Conservation (phyloP, 2,113 vertebrate genomes). For the Corythornis vintsioides region DNA sequence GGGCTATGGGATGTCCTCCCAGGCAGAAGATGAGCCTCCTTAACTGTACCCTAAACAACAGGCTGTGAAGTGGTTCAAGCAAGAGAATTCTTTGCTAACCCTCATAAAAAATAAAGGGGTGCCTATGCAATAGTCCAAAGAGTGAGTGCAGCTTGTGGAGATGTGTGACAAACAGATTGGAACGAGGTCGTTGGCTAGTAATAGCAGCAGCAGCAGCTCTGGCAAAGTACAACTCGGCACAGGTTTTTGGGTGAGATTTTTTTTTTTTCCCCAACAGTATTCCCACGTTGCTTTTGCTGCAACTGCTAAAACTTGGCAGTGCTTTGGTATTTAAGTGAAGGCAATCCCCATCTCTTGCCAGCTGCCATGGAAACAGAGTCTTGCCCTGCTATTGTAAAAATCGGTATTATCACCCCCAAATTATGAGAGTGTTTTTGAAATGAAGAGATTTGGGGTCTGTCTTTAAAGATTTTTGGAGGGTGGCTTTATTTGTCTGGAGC, state of each 20-base stretch:
- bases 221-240: neutral
- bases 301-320: constrained; percentile 45
- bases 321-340: constrained; percentile 43
- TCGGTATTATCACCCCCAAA: neutral
- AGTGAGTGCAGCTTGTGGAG: neutral
- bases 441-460: neutral
- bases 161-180: neutral
- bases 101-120: neutral
- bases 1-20: neutral
- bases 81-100: neutral
- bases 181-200: neutral
- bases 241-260: neutral
- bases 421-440: neutral
- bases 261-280: neutral
- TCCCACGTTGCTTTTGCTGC: constrained; percentile 30
- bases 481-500: neutral
- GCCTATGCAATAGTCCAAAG: neutral
- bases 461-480: neutral
- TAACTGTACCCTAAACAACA: neutral
- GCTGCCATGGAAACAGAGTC: constrained; percentile 49
- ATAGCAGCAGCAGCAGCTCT: neutral
- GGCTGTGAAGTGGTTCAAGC: neutral
- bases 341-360: constrained; percentile 26
- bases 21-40: neutral
- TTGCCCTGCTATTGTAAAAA: neutral